Percentiles rank a stretch among this genome's conserved stretches.
phyloP scores from a whole-genome alignment of 2,113 vertebrate genomes.

The Gnathonemus longibarbis region DNA sequence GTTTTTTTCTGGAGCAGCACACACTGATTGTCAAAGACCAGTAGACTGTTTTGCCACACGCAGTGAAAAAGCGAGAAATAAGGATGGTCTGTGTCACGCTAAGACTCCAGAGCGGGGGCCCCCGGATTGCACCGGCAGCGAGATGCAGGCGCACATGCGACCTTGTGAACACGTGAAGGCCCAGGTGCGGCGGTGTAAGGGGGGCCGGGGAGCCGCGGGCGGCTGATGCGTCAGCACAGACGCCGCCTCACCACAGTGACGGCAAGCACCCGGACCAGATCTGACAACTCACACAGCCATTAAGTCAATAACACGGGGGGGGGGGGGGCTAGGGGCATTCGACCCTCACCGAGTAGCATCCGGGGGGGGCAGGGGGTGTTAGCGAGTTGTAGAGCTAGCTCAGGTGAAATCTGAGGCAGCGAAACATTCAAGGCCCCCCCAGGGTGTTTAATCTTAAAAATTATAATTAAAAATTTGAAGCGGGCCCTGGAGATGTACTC shows the following conservation, averaged over 20 bases:
- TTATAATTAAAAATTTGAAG: not conserved
- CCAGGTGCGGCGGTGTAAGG: not conserved
- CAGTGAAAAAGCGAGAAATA: not conserved
- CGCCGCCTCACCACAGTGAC: not conserved
- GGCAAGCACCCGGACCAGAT: not conserved
- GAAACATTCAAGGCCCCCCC: not conserved
- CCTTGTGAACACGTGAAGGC: not conserved
- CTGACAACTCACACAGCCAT: not conserved
- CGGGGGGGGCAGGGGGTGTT: not conserved
- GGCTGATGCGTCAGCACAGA: not conserved
- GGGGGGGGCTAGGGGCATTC: not conserved
- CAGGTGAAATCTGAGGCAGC: not conserved
- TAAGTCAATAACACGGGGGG: not conserved
- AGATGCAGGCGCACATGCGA: not conserved
- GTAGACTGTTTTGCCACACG: not conserved
- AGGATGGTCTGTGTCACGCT: not conserved
- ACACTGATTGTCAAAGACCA: not conserved
- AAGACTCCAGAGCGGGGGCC: not conserved
- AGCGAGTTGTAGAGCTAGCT: not conserved
- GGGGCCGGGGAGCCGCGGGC: not conserved
- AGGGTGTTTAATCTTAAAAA: not conserved
- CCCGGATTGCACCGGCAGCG: not conserved
- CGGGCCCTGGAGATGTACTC: not conserved
- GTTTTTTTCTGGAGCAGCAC: not conserved
- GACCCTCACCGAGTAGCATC: not conserved